phyloP scores from a whole-genome alignment of 2,113 vertebrate species.

The Peromyscus polionotus region DNA sequence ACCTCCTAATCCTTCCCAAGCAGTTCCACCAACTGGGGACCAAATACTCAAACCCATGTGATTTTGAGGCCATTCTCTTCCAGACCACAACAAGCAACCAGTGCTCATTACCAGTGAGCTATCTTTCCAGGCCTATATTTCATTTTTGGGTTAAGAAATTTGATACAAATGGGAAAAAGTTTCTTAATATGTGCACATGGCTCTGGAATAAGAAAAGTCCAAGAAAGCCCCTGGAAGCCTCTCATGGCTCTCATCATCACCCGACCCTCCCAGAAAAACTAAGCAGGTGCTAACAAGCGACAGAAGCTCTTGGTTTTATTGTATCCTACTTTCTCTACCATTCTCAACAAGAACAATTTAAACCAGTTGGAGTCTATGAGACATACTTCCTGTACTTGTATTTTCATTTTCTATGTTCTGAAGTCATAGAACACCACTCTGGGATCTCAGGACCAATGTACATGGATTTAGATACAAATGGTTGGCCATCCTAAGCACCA shows the following conservation, averaged over 20 bases:
- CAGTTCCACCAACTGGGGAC: background rate
- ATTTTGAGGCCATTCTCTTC: background rate
- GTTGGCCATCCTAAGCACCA: background rate
- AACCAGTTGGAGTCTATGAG: background rate
- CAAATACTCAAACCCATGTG: background rate
- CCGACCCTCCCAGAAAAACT: background rate
- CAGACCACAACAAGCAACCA: background rate
- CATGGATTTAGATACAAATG: background rate
- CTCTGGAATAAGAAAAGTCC: background rate
- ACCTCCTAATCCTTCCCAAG: background rate
- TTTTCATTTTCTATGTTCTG: background rate
- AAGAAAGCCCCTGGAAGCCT: background rate
- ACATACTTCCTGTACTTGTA: background rate
- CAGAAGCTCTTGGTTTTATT: background rate
- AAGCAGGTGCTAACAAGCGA: background rate
- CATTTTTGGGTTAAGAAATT: constrained; percentile 19
- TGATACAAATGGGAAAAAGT: background rate
- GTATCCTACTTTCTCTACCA: background rate
- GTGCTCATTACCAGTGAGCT: background rate
- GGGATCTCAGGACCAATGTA: background rate
- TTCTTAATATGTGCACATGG: background rate
- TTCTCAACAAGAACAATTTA: background rate
- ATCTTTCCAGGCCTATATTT: background rate
- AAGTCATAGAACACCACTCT: background rate
- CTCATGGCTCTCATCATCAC: no score